A percentile compares a stretch with the other conserved stretches of the same genome.
phyloP scores from a whole-genome alignment of 2,888 invertebrate species.

The Drosophila lutescens region DNA sequence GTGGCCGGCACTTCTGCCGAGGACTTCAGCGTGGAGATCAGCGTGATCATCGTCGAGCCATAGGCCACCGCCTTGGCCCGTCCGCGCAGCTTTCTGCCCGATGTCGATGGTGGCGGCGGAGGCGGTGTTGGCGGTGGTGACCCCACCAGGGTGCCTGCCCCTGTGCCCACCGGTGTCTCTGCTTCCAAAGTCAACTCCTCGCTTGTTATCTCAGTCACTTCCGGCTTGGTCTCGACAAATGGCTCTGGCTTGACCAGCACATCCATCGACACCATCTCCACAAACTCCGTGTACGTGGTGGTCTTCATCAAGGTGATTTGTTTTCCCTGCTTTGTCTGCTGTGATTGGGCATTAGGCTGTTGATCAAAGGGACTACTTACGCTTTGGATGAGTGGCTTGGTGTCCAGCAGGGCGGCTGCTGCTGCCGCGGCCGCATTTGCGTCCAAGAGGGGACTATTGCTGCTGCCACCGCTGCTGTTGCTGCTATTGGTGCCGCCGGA shows the following conservation, averaged over 20 bases:
- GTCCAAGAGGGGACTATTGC: slow-evolving; percentile 84
- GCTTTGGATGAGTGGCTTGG: slow-evolving; percentile 89
- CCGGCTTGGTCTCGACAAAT: neutral
- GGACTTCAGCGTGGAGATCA: slow-evolving; percentile 55
- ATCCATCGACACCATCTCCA: slow-evolving; percentile 18
- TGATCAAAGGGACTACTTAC: slow-evolving; percentile 86
- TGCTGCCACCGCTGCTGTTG: slow-evolving; percentile 85
- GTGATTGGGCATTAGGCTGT: slow-evolving; percentile 15
- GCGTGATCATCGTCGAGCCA: slow-evolving; percentile 60
- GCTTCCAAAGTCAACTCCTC: neutral
- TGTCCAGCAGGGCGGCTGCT: slow-evolving; percentile 87
- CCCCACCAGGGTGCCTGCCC: neutral
- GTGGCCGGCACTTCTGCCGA: slow-evolving; percentile 52
- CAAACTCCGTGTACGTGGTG: slow-evolving; percentile 15
- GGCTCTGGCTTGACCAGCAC: slow-evolving; percentile 17
- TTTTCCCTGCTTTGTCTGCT: slow-evolving; percentile 12
- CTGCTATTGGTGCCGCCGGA: slow-evolving; percentile 73
- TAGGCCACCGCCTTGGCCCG: slow-evolving; percentile 56
- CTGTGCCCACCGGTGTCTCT: neutral
- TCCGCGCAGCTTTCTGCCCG: slow-evolving; percentile 30
- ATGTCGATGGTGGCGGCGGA: neutral
- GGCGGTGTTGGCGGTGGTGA: neutral
- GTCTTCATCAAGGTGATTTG: slow-evolving; percentile 26
- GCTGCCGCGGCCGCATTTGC: slow-evolving; percentile 85
- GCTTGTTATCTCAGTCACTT: neutral